Evolutionary conservation across 2,797 vertebrate species (phyloP), one percentile per base, ranked within the genome.

Genomic region (Tympanoctomys barrerae): DNA sequence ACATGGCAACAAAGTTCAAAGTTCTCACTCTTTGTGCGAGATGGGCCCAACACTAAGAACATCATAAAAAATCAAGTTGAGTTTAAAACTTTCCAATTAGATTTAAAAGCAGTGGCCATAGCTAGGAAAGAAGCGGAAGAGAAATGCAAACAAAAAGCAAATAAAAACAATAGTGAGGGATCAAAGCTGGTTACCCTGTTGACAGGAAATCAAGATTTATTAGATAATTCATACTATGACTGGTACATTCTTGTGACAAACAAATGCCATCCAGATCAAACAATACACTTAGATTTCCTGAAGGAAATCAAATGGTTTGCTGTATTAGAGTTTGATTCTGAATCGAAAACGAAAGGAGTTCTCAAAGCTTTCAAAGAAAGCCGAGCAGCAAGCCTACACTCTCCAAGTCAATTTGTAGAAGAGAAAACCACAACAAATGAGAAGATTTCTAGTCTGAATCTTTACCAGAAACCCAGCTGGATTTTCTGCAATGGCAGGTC

Each of bases 401-500:
- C n/a, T 3, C 98, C 99, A 90, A 94, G 91, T 52, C 97, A 98
- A 16, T 99, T 98, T 89, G 28, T 98, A 83, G 98, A 98, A 6
- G 97, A 94, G 12, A 97, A 97, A 77, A 93, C 87, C 7, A 96
- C 96, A 64, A 42, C 95, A 57, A 46, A 52, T 49, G 97, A 99
- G 71, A 98, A 91, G 26, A 98, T 98, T 93, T 89, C 98, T 73
- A 97, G 96, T 33, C 97, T 99, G 7, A 99, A 99, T 89, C 97
- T 99, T 1, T 98, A 97, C 97, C 98, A 98, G 64, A 98, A 99
- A 94, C 98, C 98, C 70, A 99, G 98, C 80, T 99, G 99, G 99
- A 98, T 99, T 82, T 99, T 99, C 94, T 99, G 99, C 96, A 99
- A 99, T 91, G 99, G 99, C 42, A 98, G 98, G 86, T 95, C 98